phyloP scores from a whole-genome alignment of 1,140 invertebrate species.

The Diuraphis noxia region DNA sequence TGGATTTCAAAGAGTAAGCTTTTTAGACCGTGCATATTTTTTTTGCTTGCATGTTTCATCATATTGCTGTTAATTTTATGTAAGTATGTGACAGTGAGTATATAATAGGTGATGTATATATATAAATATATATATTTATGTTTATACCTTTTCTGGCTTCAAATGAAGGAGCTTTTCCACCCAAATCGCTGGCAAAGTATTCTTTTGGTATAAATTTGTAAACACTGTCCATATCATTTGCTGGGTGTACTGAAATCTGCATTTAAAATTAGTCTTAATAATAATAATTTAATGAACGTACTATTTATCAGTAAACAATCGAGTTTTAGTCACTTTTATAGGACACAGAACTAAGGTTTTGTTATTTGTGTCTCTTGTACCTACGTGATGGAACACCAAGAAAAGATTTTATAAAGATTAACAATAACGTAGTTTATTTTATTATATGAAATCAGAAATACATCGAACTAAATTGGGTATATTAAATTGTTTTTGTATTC shows the following conservation, averaged over 20 bases:
- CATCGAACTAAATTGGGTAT: not conserved
- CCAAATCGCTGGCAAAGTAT: slow-evolving; percentile 46
- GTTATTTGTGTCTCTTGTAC: not conserved
- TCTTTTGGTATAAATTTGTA: slow-evolving; percentile 49
- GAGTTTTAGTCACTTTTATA: no score
- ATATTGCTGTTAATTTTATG: no score
- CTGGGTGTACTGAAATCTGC: slow-evolving; percentile 15
- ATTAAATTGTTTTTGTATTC: not conserved
- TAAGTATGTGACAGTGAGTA: no score
- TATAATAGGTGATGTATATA: not conserved
- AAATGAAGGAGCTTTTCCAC: slow-evolving; percentile 51
- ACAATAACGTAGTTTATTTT: not conserved
- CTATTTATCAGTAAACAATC: not conserved
- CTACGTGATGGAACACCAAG: not conserved
- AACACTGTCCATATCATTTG: slow-evolving; percentile 17
- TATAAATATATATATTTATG: not conserved
- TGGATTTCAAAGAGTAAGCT: no score
- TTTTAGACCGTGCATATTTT: no score
- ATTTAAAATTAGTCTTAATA: not conserved
- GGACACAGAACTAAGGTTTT: not conserved
- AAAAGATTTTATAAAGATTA: not conserved
- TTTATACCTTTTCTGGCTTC: slow-evolving; percentile 39
- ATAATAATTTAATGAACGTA: not conserved
- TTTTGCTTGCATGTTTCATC: no score
- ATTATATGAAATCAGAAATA: not conserved